Evolutionary conservation across 2,888 invertebrate species (phyloP), one percentile per base, ranked within the genome.

Genomic region (Metalampra italica): DNA sequence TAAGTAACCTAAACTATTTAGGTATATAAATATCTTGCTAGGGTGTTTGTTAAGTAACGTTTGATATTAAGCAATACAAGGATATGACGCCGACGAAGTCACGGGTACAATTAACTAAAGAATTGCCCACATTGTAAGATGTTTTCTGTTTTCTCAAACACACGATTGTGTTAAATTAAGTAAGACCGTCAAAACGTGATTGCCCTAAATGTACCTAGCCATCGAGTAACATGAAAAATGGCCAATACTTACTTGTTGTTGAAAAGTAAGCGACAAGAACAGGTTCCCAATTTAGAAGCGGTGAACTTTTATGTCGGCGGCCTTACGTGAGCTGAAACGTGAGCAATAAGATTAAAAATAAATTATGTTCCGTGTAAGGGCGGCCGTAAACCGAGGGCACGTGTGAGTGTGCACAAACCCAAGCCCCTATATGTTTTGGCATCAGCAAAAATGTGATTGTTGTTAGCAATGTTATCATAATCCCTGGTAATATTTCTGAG

Each of bases 321-420:
- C 72, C 68, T 78, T 82, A 87, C 86, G 86, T 87, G 86, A 85
- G 78, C 75, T 78, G 86, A 83, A 85, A 83, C 77, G 76, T 72
- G 75, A 83, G 82, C 78, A 77, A 84, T 81, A 74, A 81, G 82
- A 83, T 85, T 86, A 82, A 84, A 86, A 82, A 85, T 85, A 80
- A 85, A 85, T 83, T 82, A 83, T 79, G 76, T 77, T 75, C 62
- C 60, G 73, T 69, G 67, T 70, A 71, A 52, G 71, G 72, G 69
- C 63, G 64, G 66, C 60, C 68, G 67, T 77, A 75, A 75, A 78
- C 58, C 60, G 56, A 60, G 59, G 63, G 66, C 65, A 58, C 56
- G 55, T 57, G 58, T 51, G 61, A 52, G 58, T 51, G 60, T 52
- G 56, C 54, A 50, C 54, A 55, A 55, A 53, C 47, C 50, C 51